Conservation (phyloP, 2,888 invertebrate species). For the Graphium colonna region DNA sequence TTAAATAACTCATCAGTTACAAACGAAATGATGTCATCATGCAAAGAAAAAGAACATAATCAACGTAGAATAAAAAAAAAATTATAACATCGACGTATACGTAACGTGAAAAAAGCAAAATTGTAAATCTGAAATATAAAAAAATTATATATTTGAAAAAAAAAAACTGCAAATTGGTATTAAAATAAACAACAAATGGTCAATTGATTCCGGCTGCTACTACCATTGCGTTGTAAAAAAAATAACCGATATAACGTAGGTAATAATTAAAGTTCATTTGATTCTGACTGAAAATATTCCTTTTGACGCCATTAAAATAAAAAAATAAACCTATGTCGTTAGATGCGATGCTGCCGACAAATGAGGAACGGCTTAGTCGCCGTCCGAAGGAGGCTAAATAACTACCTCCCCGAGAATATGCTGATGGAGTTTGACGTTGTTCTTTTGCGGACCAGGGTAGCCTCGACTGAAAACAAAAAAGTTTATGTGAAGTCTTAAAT, state of each 20-base stretch:
- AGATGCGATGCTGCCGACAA: neutral
- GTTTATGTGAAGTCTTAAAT: too few relatives aligned
- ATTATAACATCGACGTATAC: slow-evolving; percentile 2
- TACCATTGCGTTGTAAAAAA: too few relatives aligned
- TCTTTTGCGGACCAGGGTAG: slow-evolving; percentile 85
- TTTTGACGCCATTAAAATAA: slow-evolving; percentile 7
- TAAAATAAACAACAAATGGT: too few relatives aligned
- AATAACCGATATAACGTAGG: neutral
- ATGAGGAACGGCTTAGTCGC: slow-evolving; percentile 8
- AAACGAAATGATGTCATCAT: slow-evolving; percentile 21
- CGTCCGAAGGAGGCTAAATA: slow-evolving; percentile 8
- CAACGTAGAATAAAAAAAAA: slow-evolving; percentile 30
- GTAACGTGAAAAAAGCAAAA: too few relatives aligned
- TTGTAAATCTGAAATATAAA: too few relatives aligned
- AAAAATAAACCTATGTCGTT: neutral
- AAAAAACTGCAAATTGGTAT: too few relatives aligned
- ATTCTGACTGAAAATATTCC: neutral
- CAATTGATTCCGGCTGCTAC: neutral
- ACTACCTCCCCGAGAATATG: slow-evolving; percentile 88
- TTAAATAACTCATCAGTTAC: slow-evolving; percentile 35
- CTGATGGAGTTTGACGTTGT: slow-evolving; percentile 86
- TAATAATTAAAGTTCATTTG: neutral
- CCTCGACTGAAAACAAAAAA: slow-evolving; percentile 83
- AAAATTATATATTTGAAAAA: too few relatives aligned
- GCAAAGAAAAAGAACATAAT: slow-evolving; percentile 19